Conservation (phyloP, 2,797 vertebrate species). For the Halcyon leucocephala region DNA sequence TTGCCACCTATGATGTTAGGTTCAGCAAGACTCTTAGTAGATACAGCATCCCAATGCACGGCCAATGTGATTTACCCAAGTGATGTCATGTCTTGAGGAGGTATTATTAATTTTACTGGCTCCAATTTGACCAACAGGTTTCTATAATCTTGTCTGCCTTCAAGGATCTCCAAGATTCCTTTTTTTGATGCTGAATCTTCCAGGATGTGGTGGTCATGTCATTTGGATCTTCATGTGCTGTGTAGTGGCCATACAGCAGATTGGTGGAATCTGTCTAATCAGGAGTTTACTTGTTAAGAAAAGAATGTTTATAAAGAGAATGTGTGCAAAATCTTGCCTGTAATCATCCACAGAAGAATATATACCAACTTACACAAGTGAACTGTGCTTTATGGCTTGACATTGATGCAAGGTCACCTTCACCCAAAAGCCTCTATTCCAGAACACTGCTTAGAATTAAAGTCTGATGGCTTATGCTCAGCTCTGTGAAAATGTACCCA, state of each 20-base stretch:
- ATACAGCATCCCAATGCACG: neutral
- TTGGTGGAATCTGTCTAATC: neutral
- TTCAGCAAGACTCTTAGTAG: neutral
- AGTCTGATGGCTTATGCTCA: neutral
- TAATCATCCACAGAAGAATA: neutral
- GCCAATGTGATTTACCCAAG: neutral
- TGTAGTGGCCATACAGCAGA: neutral
- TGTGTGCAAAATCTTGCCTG: neutral
- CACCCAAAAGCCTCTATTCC: neutral
- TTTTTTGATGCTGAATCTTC: neutral
- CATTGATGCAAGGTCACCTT: neutral
- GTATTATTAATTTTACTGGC: neutral
- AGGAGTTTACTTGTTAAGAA: neutral
- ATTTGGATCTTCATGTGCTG: rapidly evolving
- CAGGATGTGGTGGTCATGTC: neutral
- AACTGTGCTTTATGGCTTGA: neutral
- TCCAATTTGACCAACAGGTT: neutral
- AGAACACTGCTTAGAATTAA: neutral
- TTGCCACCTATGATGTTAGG: neutral
- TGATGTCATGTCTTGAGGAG: neutral
- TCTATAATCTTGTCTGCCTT: neutral
- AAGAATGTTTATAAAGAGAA: neutral
- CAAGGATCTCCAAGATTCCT: neutral
- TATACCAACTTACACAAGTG: rapidly evolving
- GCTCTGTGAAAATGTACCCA: neutral